Evolutionary conservation across 1,140 invertebrate species (phyloP), one percentile per base, ranked within the genome.

Genomic region (Drosophila albomicans): DNA sequence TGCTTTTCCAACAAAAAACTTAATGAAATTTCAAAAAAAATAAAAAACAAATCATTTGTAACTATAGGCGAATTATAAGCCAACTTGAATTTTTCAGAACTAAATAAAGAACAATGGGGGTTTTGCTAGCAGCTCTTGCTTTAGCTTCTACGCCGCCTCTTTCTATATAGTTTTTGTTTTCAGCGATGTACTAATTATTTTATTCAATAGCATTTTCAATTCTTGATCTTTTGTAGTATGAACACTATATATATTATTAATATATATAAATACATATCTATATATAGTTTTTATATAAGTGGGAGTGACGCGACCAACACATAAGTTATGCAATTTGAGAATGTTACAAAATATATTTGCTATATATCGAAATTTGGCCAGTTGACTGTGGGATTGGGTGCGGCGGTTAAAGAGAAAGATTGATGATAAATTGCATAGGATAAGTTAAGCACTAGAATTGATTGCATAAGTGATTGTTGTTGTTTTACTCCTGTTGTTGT

Each of bases 1-100:
- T 54, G 32, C 4, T 51, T 52, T 52, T 11, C n/a, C 25, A 30
- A 52, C 51, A 52, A 52, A 52, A 81, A 87, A 88, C 84, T 78
- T 88, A 82, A 86, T 86, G 71, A 51, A 51, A 51, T 51, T 51
- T n/a, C 0, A 10, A 4, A 51, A 51, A 51, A 25, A 51, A 51
- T n/a, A 0, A 10, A 4, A 51, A 51, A 51, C 49, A 51, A 51
- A 51, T 51, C 30, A 52, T 32, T 69, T 51, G 32, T 38, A 43
- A 57, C 51, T 62, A 62, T 11, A 32, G 15, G n/a, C 58, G 13
- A 59, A 45, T 28, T 54, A 10, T 10, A 51, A 54, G 30, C 38
- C 20, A 67, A 15, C 43, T 38, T 43, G n/a, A 43, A 43, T 43
- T 43, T 43, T 8, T 38, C 7, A 38, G 20, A 38, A 38, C 35